A percentile compares a stretch with the other conserved stretches of the same genome.
Evolutionary conservation across 2,797 vertebrate species (phyloP).

Genomic region (Paratrypauchen microcephalus): DNA sequence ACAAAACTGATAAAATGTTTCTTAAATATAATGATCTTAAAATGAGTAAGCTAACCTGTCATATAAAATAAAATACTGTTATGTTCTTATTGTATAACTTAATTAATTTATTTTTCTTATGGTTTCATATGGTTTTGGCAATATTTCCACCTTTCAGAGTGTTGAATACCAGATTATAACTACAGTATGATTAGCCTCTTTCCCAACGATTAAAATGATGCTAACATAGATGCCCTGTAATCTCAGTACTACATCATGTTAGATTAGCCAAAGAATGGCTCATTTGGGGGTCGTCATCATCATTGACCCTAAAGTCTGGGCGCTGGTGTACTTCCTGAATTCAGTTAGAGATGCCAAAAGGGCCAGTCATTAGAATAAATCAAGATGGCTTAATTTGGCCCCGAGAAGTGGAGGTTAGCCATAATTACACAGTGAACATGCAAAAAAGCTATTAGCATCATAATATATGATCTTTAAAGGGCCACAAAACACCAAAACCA

Average conservation of each 20-base stretch:
- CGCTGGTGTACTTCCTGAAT: constrained; percentile 10
- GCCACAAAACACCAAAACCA: no score
- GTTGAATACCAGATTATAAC: no score
- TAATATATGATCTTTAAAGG: not conserved
- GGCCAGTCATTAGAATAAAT: constrained; percentile 37
- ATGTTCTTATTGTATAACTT: no score
- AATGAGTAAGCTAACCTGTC: no score
- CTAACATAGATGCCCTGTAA: not conserved
- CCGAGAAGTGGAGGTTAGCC: constrained; percentile 17
- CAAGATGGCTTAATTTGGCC: constrained; percentile 27
- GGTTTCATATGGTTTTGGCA: no score
- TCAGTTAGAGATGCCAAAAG: constrained; percentile 25
- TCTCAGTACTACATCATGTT: not conserved
- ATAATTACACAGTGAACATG: not conserved
- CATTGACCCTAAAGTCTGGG: constrained; percentile 27
- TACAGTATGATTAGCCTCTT: no score
- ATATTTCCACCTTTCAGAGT: no score
- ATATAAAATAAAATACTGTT: no score
- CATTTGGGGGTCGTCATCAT: constrained; percentile 23
- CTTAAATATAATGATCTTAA: no score
- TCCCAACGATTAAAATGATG: no score
- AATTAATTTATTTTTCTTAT: no score
- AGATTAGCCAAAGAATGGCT: constrained; percentile 5
- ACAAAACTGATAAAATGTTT: no score
- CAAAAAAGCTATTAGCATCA: not conserved